These are phyloP conservation scores for Mesoligia furuncula DNA, from an alignment of 2,888 invertebrate genomes.

Conservation along the genomic window DNA sequence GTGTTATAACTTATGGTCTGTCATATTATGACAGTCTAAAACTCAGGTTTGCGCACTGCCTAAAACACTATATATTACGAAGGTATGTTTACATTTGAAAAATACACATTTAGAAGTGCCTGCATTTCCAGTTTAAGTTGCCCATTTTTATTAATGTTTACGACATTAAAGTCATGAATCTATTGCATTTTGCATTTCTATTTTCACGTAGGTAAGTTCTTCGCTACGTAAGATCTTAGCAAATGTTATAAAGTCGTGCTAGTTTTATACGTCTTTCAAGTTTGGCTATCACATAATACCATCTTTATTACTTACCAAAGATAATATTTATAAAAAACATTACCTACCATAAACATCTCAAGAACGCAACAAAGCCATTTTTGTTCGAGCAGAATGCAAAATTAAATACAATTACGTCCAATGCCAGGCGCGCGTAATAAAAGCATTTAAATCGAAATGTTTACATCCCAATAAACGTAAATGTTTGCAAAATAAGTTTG, in stretches of 20 bases:
- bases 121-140: background rate
- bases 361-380: slow-evolving; percentile 14
- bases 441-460: slow-evolving; percentile 60
- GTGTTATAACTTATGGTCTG: no score
- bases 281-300: background rate
- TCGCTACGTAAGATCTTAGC: background rate
- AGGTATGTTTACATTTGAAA: background rate
- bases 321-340: background rate
- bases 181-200: background rate
- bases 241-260: background rate
- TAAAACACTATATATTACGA: background rate
- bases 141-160: background rate
- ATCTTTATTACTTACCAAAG: background rate
- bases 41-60: background rate
- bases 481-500: slow-evolving; percentile 58
- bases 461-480: slow-evolving; percentile 65
- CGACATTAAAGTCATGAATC: background rate
- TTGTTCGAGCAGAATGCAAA: slow-evolving; percentile 16
- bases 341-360: slow-evolving; percentile 10
- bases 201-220: background rate
- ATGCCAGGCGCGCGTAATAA: slow-evolving; percentile 40
- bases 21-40: no score
- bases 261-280: background rate
- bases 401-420: slow-evolving; percentile 42
- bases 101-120: background rate